Conservation (phyloP, 2,113 vertebrate species). For the Piprites chloris region DNA sequence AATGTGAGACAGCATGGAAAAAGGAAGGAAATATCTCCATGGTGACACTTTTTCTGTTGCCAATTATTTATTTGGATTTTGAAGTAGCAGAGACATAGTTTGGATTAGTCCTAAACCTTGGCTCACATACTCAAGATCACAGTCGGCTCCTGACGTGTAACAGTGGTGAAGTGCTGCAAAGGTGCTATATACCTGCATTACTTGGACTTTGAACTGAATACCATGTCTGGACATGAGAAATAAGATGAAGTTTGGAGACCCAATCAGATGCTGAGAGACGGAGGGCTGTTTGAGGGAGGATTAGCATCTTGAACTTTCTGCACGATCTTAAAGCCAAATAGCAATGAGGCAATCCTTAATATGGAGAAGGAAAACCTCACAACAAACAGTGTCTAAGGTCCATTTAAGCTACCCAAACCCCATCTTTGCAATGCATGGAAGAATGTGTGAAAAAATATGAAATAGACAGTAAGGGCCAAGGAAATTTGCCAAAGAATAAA, state of each 20-base stretch:
- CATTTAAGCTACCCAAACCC: neutral
- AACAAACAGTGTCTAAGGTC: neutral
- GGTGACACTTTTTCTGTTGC: neutral
- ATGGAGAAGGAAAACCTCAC: neutral
- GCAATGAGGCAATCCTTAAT: neutral
- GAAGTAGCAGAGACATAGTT: neutral
- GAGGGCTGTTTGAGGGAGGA: neutral
- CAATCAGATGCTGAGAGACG: neutral
- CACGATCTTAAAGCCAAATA: neutral
- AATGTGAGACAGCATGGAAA: neutral
- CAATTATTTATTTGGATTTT: neutral
- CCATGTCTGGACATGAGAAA: neutral
- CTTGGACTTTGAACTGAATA: neutral
- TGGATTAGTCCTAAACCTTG: neutral
- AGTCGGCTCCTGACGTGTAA: neutral
- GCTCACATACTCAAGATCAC: neutral
- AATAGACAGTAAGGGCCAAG: neutral
- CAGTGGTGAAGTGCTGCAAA: neutral
- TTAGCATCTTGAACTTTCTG: neutral
- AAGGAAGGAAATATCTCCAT: neutral
- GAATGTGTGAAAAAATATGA: neutral
- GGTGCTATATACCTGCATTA: neutral
- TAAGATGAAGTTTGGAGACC: neutral
- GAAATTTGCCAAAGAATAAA: neutral
- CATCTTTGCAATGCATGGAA: fast-evolving